Base-by-base conservation (phyloP, 2,797 vertebrate genomes). In the Cacajao melanocephalus region DNA sequence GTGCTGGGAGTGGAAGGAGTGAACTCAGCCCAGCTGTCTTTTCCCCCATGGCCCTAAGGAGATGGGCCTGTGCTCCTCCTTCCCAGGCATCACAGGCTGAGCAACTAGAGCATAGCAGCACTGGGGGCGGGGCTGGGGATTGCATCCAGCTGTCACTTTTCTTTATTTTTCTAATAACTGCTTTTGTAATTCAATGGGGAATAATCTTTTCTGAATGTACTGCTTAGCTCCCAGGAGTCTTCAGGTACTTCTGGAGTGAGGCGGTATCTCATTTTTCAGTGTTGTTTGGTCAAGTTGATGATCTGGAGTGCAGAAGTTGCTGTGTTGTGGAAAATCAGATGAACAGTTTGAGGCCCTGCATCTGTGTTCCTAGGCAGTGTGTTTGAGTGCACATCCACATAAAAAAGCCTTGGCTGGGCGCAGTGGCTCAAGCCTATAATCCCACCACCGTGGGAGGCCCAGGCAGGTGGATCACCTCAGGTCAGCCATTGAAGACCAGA, bases 261-360 rank as follows among this genome's bases (percentile, higher is more conserved):
- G 26, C 50, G 28, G 11, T 28, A 0, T 61, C 24, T 70, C 61
- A 57, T 48, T 46, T 88, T 86, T 48, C 24, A n/a, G 50, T 75
- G 39, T 92, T 9, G 7, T 19, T 20, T 39, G 50, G 44, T 61
- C 48, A 93, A 6, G 22, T 48, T 36, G 22, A 7, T 78, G 28
- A 26, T 61, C 64, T 70, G 36, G 5, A 44, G 11, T 80, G 88
- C 24, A 83, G 85, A 83, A 79, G 61, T 67, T 4, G 3, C 6
- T 57, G 19, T n/a, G 57, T 73, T 96, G 70, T 64, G 28, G 46
- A 48, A 78, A 28, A 14, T 57, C 33, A 95, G n/a, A 58, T 46
- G 33, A 75, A 7, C 11, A 70, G 10, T 44, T 4, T 64, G 81
- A 75, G 13, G 33, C 4, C 52, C 36, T 57, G 4, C 33, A 39